Evolutionary conservation across 2,888 invertebrate genomes (phyloP).

Genomic region (Rhagophthalmus giganteus): DNA sequence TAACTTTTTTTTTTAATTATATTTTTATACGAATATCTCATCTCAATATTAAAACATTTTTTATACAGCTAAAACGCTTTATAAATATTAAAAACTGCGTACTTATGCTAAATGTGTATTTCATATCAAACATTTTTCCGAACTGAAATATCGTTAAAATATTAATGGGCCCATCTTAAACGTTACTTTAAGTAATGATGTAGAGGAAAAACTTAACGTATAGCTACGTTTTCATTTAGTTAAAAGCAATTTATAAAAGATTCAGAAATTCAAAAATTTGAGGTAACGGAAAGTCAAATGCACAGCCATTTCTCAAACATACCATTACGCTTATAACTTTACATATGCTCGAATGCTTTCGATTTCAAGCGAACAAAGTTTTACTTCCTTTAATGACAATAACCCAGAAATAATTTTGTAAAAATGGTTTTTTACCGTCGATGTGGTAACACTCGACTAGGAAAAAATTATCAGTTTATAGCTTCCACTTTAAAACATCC

Average conservation of each 20-base stretch:
- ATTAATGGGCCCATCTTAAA: not conserved
- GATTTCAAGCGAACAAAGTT: slow-evolving; percentile 6
- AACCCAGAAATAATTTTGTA: too few species aligned
- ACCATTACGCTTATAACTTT: not conserved
- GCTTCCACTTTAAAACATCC: slow-evolving; percentile 1
- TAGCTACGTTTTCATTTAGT: not conserved
- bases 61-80: too few species aligned
- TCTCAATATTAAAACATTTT: too few species aligned
- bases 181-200: not conserved
- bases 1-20: not conserved
- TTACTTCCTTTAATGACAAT: too few species aligned
- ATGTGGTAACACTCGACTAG: too few species aligned
- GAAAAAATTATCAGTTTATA: too few species aligned
- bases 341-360: not conserved
- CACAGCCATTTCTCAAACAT: not conserved
- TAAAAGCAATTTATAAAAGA: not conserved
- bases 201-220: not conserved
- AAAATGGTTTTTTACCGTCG: too few species aligned
- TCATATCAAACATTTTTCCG: not conserved
- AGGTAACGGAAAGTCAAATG: not conserved
- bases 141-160: not conserved
- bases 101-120: too few species aligned
- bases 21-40: too few species aligned
- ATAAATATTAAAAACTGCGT: too few species aligned
- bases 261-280: not conserved